phyloP scores from a whole-genome alignment of 2,113 vertebrate species.

The Narcine bancroftii region DNA sequence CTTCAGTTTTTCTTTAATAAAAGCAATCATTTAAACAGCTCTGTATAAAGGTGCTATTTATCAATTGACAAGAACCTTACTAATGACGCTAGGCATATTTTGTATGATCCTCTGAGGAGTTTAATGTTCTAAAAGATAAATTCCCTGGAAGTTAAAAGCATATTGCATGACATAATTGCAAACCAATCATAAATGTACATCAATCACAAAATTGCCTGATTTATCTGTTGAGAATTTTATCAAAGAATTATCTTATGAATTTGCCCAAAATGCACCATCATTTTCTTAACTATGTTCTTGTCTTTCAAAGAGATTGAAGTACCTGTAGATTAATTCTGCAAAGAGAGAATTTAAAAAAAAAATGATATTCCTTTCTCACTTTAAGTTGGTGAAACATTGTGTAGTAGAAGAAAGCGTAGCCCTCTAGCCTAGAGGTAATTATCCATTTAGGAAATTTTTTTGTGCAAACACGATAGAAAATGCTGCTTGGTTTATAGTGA shows the following conservation, averaged over 20 bases:
- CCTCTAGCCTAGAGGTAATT: neutral
- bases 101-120: neutral
- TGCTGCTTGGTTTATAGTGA: neutral
- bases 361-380: neutral
- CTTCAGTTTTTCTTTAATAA: neutral
- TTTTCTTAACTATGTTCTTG: neutral
- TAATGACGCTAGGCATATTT: neutral
- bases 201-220: neutral
- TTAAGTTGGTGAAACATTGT: neutral
- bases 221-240: neutral
- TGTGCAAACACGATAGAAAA: neutral
- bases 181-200: neutral
- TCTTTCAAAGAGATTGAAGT: neutral
- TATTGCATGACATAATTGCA: neutral
- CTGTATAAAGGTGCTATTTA: neutral
- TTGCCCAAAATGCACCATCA: neutral
- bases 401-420: neutral
- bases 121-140: conserved; percentile 21
- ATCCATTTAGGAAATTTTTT: neutral
- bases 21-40: neutral
- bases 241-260: neutral
- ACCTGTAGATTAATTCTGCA: neutral
- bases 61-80: neutral
- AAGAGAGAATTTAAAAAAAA: neutral
- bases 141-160: neutral